These are phyloP conservation scores for Epirrhoe tristata DNA, from an alignment of 2,888 invertebrate genomes.

Conservation along the genomic window DNA sequence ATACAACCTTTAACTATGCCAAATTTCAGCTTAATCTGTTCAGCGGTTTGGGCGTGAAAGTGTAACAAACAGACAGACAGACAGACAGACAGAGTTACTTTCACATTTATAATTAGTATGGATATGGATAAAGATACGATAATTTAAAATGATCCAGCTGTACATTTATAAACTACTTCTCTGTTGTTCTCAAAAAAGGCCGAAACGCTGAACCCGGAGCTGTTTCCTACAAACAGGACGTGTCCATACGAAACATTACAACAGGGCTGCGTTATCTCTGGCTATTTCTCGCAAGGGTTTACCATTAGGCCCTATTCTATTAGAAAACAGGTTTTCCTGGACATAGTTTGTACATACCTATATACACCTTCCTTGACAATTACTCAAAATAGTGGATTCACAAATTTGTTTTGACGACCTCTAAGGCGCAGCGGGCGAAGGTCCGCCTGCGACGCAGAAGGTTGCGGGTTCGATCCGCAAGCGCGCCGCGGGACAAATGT, in stretches of 20 bases:
- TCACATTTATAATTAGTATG: no score
- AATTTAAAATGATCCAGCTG: slow-evolving; percentile 3
- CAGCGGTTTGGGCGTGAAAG: no score
- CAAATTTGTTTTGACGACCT: no score
- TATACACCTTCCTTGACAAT: neutral
- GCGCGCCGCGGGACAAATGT: no score
- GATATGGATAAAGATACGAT: no score
- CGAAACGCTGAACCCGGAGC: slow-evolving; percentile 48
- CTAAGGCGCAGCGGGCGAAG: no score
- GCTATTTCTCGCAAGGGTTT: slow-evolving; percentile 39
- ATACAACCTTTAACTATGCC: no score
- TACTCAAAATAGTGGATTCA: neutral
- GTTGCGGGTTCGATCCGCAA: no score
- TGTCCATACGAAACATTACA: slow-evolving; percentile 56
- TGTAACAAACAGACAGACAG: no score
- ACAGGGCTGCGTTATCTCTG: slow-evolving; percentile 51
- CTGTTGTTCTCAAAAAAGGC: slow-evolving; percentile 43
- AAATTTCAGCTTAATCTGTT: no score
- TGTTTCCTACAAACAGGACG: slow-evolving; percentile 49
- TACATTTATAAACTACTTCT: neutral
- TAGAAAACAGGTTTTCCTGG: neutral
- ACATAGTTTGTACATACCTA: neutral
- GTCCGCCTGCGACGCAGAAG: no score
- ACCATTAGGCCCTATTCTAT: slow-evolving; percentile 17
- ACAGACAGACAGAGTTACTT: no score